phyloP scores from a whole-genome alignment of 35 echinoderm and acorn worm genomes.

The Ophiothrix spiculata region DNA sequence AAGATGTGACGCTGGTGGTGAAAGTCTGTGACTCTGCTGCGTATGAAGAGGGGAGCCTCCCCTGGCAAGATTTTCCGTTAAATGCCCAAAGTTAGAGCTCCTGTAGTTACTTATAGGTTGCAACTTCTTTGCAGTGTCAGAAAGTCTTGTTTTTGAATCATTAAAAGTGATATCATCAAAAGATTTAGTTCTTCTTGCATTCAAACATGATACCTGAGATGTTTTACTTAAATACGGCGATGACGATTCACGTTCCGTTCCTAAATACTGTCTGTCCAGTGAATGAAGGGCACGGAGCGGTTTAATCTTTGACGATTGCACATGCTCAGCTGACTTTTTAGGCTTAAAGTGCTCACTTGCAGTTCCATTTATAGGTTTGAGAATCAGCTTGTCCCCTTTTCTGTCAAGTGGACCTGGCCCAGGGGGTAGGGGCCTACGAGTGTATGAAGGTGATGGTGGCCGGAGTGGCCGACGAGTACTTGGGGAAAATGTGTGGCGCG shows the following conservation, averaged over 20 bases:
- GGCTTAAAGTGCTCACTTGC: neutral
- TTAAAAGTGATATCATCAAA: neutral
- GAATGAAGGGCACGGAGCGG: neutral
- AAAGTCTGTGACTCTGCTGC: neutral
- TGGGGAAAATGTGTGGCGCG: neutral
- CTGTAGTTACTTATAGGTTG: neutral
- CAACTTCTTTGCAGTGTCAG: neutral
- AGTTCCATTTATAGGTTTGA: neutral
- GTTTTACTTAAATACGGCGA: too few species aligned
- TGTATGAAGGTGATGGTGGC: neutral
- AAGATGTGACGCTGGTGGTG: neutral
- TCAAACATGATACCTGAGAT: neutral
- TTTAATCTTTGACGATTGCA: neutral
- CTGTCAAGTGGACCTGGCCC: neutral
- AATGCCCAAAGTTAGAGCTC: neutral
- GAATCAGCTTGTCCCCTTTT: neutral
- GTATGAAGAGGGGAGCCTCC: neutral
- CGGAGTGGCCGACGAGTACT: neutral
- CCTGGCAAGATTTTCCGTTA: neutral
- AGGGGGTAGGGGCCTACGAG: neutral
- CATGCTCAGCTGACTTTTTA: neutral
- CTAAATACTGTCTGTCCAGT: neutral
- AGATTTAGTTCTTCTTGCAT: neutral
- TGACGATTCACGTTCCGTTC: neutral
- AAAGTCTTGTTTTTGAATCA: neutral